Base-by-base conservation (phyloP, 1,140 invertebrate genomes). In the Nasonia longicornis region DNA sequence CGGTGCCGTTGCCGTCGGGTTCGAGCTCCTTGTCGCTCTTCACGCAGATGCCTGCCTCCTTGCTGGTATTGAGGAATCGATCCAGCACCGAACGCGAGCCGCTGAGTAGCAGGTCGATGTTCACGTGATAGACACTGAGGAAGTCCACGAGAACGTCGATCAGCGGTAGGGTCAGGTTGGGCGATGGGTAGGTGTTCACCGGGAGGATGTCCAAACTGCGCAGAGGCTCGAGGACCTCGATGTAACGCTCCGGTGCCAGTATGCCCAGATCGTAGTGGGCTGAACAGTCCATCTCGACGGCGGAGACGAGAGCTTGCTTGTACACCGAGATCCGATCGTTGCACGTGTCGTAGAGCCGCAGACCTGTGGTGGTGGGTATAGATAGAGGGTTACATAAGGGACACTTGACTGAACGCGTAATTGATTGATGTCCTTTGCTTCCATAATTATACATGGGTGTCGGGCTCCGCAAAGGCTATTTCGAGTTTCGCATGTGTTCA, bases 301-400 rank as follows among this genome's bases (percentile, higher is more conserved):
- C 83, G 22, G 84, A 70, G 77, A 85, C 83, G 75, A 90, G 58
- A 2, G 87, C 84, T 81, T 87, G 86, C 78, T 88, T 90, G 80
- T 88, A 89, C 71, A 88, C 87, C 8, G 82, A 84, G 71, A 86
- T 82, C 45, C 85, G 84, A 48, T 90, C 87, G 74, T 87, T 85
- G 77, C 90, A 91, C 7, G 89, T 90, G 82, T 91, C 89, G 74
- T 87, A 86, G 11, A 90, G 75, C 70, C 86, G 87, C 10, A 90
- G 7, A 12, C 89, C 89, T 90, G 73, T 14, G 82, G 1, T 29
- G 26, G 20, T 35, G 31, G 31, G 4, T 35, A 35, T n/a, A 45
- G 75, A 26, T 26, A n/a, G 75, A 14, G 42, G 16, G 45, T 66
- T n/a, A 66, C 8, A 66, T 1, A 31, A 29, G 10, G 6, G 26